Evolutionary conservation across 2,888 invertebrate species (phyloP).

Genomic region (Diarsia brunnea): DNA sequence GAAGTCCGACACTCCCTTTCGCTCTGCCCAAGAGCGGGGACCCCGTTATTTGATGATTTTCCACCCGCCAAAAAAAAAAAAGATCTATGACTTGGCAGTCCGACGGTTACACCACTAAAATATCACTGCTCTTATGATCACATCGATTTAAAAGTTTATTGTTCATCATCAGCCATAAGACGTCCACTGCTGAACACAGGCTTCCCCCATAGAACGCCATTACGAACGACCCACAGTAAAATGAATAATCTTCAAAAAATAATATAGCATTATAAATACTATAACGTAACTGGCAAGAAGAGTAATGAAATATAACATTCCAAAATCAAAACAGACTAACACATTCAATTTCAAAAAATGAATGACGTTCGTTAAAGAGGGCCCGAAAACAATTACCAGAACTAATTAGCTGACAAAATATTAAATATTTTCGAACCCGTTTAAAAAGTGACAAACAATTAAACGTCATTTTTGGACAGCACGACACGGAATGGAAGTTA

Average conservation of each 20-base stretch:
- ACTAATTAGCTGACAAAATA: slow-evolving; percentile 68
- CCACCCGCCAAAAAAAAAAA: no score
- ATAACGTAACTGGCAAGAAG: not conserved
- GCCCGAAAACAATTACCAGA: slow-evolving; percentile 60
- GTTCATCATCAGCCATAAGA: no score
- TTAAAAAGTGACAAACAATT: slow-evolving; percentile 74
- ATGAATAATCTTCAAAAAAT: not conserved
- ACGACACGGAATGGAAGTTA: slow-evolving; percentile 57
- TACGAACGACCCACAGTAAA: no score
- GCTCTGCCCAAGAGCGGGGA: no score
- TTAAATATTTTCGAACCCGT: slow-evolving; percentile 66
- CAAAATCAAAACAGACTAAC: not conserved
- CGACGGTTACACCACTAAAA: no score
- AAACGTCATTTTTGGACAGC: slow-evolving; percentile 64
- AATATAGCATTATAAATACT: not conserved
- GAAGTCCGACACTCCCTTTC: no score
- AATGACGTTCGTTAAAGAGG: slow-evolving; percentile 31
- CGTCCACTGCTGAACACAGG: no score
- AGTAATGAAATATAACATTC: not conserved
- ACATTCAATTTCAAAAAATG: slow-evolving; percentile 38
- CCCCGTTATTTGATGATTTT: no score
- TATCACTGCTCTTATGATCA: no score
- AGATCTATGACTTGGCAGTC: no score
- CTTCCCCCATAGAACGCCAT: no score
- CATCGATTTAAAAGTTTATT: not conserved